A percentile compares a stretch with the other conserved stretches of the same genome.
Evolutionary conservation across 1,140 invertebrate species (phyloP).

Genomic region (Lanistes nyassanus): DNA sequence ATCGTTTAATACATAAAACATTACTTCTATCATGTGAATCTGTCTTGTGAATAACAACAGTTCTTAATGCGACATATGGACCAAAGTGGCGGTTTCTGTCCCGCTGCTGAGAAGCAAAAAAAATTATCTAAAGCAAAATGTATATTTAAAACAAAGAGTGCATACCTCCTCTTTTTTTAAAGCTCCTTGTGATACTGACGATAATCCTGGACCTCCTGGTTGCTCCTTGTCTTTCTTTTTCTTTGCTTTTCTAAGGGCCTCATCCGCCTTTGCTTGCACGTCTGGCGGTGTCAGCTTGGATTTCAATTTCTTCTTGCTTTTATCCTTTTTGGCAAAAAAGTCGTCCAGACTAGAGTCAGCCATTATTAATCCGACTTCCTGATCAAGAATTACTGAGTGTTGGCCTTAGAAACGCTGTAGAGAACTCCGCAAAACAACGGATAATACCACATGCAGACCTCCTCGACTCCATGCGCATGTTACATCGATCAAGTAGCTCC

Average conservation of each 20-base stretch:
- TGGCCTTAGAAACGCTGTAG: background rate
- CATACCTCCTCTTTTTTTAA: too few relatives aligned
- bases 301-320: constrained; percentile 61
- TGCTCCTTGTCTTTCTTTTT: constrained; percentile 57
- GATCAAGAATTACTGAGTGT: background rate
- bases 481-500: constrained; percentile 14
- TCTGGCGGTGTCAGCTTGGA: constrained; percentile 47
- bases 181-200: too few relatives aligned
- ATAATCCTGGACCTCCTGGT: constrained; percentile 16
- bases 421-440: background rate
- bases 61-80: background rate
- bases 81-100: background rate
- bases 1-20: too few relatives aligned
- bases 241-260: constrained; percentile 43
- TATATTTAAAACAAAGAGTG: too few relatives aligned
- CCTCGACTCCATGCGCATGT: constrained; percentile 25
- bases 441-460: constrained; percentile 8
- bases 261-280: constrained; percentile 38
- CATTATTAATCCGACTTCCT: constrained; percentile 16
- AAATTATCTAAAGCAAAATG: too few relatives aligned
- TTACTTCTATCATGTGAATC: too few relatives aligned
- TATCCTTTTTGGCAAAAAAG: constrained; percentile 64
- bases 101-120: too few relatives aligned
- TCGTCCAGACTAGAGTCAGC: constrained; percentile 56
- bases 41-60: background rate